Base-by-base conservation (phyloP, 37 sponge, comb jelly and placozoan genomes). In the Halichondria panicea region DNA sequence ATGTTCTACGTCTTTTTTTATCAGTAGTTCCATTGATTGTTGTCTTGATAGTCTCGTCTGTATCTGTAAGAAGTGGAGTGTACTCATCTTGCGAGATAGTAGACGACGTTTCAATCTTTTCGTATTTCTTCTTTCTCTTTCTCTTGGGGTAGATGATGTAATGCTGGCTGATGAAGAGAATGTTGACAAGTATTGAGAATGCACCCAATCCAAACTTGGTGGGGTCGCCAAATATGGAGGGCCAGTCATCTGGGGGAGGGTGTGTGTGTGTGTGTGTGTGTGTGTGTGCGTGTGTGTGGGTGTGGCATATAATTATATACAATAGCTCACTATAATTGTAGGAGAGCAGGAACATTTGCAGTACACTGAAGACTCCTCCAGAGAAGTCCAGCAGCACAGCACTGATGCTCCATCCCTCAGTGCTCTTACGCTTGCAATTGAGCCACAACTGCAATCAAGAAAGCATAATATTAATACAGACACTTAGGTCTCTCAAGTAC, bases 191-290 rank as follows among this genome's bases (percentile, higher is more conserved):
- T 41, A 98, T 74, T 31, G 96, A 89, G 61, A 98, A 85, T 2
- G 80, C 32, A 1, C 96, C 99, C 21, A 98, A 85, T 12, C 99
- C 99, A 77, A 98, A 98, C 81, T 98, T 98, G 41, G 99, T 98
- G 33, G 92, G 94, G 77, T 98, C 99, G 15, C 96, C 96, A 70
- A 98, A 90, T 30, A 96, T 90, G 13, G 96, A 93, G 43, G 57
- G 82, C 99, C 99, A 98, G 82, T 98, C 99, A 76, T 98, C 97
- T 94, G 41, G 27, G 76, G 3, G 33, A 34, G 64, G 27, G 64
- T 13, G 64, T 11, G 33, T 63, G 35, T 63, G 64, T 63, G 64
- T 63, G 64, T 50, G 55, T 63, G 33, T 13, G 64, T 63, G 64
- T 63, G 64, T 63, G 33, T 48, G 52, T 48, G 52, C 15, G 52